phyloP scores from a whole-genome alignment of 2,797 vertebrate species.

The Numenius phaeopus region DNA sequence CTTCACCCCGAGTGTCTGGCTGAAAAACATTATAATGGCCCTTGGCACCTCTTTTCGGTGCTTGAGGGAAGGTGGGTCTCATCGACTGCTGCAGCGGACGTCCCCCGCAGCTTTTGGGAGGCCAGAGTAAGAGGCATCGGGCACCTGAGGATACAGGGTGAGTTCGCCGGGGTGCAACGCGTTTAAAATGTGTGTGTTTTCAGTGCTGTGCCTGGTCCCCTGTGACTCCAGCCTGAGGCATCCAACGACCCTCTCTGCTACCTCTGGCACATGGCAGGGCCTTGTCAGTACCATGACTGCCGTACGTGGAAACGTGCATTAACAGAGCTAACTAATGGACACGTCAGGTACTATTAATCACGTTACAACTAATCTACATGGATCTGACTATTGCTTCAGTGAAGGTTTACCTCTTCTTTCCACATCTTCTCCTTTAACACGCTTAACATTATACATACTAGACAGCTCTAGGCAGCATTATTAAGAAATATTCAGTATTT shows the following conservation, averaged over 20 bases:
- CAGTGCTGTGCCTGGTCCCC: background rate
- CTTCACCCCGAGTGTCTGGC: background rate
- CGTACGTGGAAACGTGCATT: background rate
- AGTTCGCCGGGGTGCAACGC: background rate
- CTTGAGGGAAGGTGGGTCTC: background rate
- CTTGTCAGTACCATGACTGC: background rate
- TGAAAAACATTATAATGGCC: background rate
- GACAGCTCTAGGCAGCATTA: background rate
- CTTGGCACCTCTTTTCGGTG: background rate
- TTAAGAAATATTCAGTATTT: constrained; percentile 5
- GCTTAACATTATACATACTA: background rate
- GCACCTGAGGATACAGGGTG: background rate
- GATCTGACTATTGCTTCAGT: background rate
- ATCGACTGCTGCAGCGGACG: accelerated
- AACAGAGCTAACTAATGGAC: background rate
- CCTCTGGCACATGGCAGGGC: background rate
- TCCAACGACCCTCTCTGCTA: background rate
- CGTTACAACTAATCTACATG: background rate
- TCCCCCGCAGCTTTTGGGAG: background rate
- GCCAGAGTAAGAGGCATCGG: background rate
- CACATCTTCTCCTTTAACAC: background rate
- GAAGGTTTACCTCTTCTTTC: background rate
- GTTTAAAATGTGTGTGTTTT: background rate
- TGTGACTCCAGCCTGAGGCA: background rate
- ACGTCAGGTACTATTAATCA: background rate